Evolutionary conservation across 2,888 invertebrate genomes (phyloP).

Genomic region (Epinotia nisella): DNA sequence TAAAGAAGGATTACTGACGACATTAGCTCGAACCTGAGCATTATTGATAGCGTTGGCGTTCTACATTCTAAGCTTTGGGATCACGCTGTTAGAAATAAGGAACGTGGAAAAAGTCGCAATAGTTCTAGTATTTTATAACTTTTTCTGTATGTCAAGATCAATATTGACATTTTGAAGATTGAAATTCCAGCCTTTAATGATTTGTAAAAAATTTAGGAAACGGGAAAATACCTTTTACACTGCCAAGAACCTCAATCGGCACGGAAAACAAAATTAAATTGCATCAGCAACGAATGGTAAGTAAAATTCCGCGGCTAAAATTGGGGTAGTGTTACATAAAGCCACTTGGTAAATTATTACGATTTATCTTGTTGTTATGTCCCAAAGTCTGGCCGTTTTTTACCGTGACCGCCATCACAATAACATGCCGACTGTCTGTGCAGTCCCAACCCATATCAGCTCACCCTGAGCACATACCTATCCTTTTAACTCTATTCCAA

Average conservation of each 20-base stretch:
- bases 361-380: background rate
- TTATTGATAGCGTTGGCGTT: slow-evolving; percentile 21
- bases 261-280: too few species aligned
- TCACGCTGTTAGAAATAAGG: background rate
- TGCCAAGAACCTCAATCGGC: too few species aligned
- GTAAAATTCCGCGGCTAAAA: too few species aligned
- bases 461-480: background rate
- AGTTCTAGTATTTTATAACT: background rate
- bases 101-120: background rate
- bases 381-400: background rate
- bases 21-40: slow-evolving; percentile 6
- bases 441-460: background rate
- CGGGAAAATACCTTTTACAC: too few species aligned
- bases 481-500: background rate
- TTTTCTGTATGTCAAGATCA: too few species aligned
- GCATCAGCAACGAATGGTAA: too few species aligned
- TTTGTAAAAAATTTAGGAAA: too few species aligned
- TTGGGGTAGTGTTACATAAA: background rate
- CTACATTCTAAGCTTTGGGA: slow-evolving; percentile 13
- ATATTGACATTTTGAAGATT: too few species aligned
- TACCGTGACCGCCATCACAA: background rate
- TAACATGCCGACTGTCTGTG: background rate
- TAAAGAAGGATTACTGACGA: slow-evolving; percentile 9
- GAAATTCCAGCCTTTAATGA: too few species aligned
- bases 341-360: background rate